Evolutionary conservation across 2,113 vertebrate species (phyloP), one percentile per base, ranked within the genome.

Genomic region (Coreoperca whiteheadi): DNA sequence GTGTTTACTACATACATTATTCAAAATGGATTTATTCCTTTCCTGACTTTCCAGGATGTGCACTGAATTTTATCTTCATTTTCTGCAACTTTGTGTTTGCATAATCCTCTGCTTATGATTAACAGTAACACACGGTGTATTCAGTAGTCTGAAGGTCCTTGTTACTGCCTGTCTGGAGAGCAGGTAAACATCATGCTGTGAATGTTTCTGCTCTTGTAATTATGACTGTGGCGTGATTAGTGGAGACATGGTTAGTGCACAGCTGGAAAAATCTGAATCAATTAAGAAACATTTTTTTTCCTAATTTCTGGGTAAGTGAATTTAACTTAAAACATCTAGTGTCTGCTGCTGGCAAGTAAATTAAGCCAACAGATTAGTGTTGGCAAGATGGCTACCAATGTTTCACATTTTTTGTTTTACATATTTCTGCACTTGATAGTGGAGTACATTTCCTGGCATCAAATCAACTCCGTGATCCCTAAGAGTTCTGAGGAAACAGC

Each of bases 391-490:
- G 14, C 30, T 51, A 63, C 1, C 7, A 39, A 21, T 14, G 16
- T 53, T n/a, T 57, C 0, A 41, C n/a, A 10, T 25, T 25, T 48
- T n/a, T 39, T 25, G 9, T 39, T 39, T 41, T 4, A 54, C 25
- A 79, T 43, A 46, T 18, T 83, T 67, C 25, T 67, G 28, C n/a
- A 54, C 21, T 67, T 59, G 25, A 68, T 12, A 15, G 63, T 57
- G 32, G 30, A 65, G 77, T 0, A 64, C 61, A 81, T 83, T 93
- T 90, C 83, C 85, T 80, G 90, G 66, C 81, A 83, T 81, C 54
- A 57, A n/a, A 51, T 86, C 68, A 82, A 71, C 66, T 25, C 57
- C 77, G 30, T 41, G 59, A 82, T 59, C 69, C 64, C 69, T 78
- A 43, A 70, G 64, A 77, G 81, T 34, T 63, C 48, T 41, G 32